These are phyloP conservation scores for Clarias batrachus DNA, from an alignment of 2,113 vertebrate genomes.

Conservation along the genomic window DNA sequence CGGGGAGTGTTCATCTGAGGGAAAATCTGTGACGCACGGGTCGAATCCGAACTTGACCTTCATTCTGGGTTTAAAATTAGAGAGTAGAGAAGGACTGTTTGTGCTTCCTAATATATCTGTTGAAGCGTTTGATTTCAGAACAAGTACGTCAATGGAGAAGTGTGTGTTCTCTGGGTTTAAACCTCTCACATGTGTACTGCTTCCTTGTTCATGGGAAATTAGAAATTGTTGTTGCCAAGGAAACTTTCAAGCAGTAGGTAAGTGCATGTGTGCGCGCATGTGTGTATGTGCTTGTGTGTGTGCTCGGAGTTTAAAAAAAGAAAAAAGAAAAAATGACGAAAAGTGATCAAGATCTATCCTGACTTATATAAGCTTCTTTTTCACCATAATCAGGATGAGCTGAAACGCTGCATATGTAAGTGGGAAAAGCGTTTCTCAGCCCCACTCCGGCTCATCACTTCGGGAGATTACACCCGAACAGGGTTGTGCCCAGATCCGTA, in stretches of 20 bases:
- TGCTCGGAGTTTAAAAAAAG: conserved; percentile 30
- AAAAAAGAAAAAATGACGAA: conserved; percentile 12
- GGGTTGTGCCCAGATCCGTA: not conserved
- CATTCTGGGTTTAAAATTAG: not conserved
- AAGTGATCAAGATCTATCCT: conserved; percentile 34
- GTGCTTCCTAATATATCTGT: not conserved
- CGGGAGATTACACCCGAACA: not conserved
- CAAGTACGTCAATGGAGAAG: conserved; percentile 9
- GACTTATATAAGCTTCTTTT: conserved; percentile 33
- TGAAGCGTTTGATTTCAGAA: not conserved
- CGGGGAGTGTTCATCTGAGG: not conserved
- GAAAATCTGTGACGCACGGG: not conserved
- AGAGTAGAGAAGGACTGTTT: not conserved
- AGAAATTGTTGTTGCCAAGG: conserved; percentile 51
- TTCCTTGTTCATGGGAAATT: conserved; percentile 24
- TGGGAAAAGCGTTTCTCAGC: not conserved
- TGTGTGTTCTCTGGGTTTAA: conserved; percentile 11
- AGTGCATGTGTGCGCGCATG: conserved; percentile 28
- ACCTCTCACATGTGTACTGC: not conserved
- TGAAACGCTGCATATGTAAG: not conserved
- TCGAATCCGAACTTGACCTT: not conserved
- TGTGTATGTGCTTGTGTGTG: conserved; percentile 47
- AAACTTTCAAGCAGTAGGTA: conserved; percentile 28
- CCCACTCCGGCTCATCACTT: not conserved
- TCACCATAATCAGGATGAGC: not conserved